A percentile compares a stretch with the other conserved stretches of the same genome.
These are phyloP conservation scores for Biston betularia DNA, from an alignment of 2,888 invertebrate genomes.

Conservation along the genomic window DNA sequence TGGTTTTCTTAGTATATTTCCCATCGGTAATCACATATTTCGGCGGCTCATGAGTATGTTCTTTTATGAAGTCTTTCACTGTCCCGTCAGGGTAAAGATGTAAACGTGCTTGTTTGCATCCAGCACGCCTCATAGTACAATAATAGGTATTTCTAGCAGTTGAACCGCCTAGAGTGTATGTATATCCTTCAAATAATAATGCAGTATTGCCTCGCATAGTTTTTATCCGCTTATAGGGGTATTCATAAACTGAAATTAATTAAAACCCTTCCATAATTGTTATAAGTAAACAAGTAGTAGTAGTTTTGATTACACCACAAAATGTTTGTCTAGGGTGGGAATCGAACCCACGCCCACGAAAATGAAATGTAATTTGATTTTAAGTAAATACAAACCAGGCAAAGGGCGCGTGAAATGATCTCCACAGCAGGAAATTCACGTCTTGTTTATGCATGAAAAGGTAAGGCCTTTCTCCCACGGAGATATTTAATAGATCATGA, in stretches of 20 bases:
- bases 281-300: too few species aligned
- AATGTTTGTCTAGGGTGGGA: too few species aligned
- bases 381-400: too few species aligned
- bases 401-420: too few species aligned
- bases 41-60: constrained; percentile 24
- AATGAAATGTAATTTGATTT: too few species aligned
- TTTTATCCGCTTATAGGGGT: constrained; percentile 4
- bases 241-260: not conserved
- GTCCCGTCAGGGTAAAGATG: constrained; percentile 41
- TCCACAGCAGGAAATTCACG: too few species aligned
- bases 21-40: constrained; percentile 7
- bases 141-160: constrained; percentile 39
- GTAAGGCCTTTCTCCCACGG: too few species aligned
- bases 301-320: too few species aligned
- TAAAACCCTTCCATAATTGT: not conserved
- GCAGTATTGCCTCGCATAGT: not conserved
- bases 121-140: constrained; percentile 42
- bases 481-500: too few species aligned
- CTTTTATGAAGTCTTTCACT: constrained; percentile 35
- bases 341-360: not conserved
- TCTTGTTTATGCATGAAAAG: too few species aligned
- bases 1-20: not conserved
- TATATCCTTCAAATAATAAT: constrained; percentile 16
- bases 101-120: constrained; percentile 51
- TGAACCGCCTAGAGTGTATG: not conserved